Evolutionary conservation across 2,113 vertebrate species (phyloP), one percentile per base, ranked within the genome.

Genomic region (Zeus faber): DNA sequence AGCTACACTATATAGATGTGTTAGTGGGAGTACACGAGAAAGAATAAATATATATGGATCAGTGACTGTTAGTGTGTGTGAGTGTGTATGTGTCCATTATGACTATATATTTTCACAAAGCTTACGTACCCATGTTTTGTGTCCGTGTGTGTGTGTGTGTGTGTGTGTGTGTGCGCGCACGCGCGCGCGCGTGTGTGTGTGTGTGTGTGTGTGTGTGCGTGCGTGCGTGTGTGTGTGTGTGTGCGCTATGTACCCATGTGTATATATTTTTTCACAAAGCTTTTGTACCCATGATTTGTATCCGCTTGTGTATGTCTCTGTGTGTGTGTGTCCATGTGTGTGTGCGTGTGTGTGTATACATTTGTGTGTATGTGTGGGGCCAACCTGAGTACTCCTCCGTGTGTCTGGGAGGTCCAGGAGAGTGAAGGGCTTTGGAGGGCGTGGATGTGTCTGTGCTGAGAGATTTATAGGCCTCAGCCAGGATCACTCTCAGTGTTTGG

Each of bases 401-500:
- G 77, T 51, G 74, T 76, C 81, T 89, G 89, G 89, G 89, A 90
- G 89, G 88, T 90, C 87, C 79, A 78, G 71, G 47, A 69, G 82
- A 86, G 85, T 83, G 74, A 69, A 84, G 73, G 74, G 74, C 80
- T 88, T 81, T 85, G 79, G 80, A 88, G 84, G 83, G 82, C 74
- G 81, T 87, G 86, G 83, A 81, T 58, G 67, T 79, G 87, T 88
- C 86, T 89, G 79, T 79, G 61, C 65, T 50, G 79, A 71, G 82
- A 89, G 87, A 89, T 89, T 89, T 88, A 86, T 83, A 79, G 82
- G 79, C 76, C 84, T 87, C 85, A 85, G 71, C 86, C 80, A 85
- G 80, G 87, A 87, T 87, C 84, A 77, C 79, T 86, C 85, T 86
- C 77, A 84, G 80, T 65, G 82, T 73, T 81, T 76, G 77, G 85